Evolutionary conservation across 1,140 invertebrate genomes (phyloP).

Genomic region (Caerostris extrusa): DNA sequence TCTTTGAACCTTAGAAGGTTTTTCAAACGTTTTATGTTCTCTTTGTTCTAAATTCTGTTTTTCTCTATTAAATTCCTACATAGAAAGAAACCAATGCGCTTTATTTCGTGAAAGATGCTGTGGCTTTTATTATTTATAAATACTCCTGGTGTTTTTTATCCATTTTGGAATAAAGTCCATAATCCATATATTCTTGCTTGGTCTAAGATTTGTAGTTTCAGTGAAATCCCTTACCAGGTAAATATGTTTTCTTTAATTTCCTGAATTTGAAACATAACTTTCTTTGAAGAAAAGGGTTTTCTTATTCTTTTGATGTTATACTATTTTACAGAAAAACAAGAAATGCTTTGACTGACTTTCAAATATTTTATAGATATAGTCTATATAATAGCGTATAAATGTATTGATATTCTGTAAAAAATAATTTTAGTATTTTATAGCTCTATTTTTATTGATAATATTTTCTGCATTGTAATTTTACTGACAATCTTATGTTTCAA

Average conservation of each 20-base stretch:
- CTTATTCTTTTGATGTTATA: background rate
- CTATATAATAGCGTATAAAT: too few species aligned
- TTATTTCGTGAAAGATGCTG: background rate
- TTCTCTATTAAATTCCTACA: background rate
- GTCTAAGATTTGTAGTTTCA: background rate
- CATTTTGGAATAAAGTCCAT: conserved; percentile 19
- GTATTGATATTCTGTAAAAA: too few species aligned
- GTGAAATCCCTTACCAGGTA: background rate
- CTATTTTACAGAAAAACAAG: background rate
- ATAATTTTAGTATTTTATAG: too few species aligned
- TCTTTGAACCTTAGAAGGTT: background rate
- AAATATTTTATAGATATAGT: too few species aligned
- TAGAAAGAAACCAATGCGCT: background rate
- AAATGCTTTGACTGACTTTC: background rate
- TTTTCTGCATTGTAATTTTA: too few species aligned
- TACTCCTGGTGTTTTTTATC: background rate
- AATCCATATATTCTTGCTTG: background rate
- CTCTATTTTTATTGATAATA: too few species aligned
- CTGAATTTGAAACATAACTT: conserved; percentile 1
- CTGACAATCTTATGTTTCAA: too few species aligned
- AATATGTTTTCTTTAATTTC: conserved; percentile 23
- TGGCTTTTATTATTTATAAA: background rate
- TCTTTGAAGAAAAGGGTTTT: background rate
- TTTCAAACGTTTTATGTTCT: background rate
- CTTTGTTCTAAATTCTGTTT: background rate